Conservation (phyloP, 2,113 vertebrate genomes). For the Meleagris gallopavo region DNA sequence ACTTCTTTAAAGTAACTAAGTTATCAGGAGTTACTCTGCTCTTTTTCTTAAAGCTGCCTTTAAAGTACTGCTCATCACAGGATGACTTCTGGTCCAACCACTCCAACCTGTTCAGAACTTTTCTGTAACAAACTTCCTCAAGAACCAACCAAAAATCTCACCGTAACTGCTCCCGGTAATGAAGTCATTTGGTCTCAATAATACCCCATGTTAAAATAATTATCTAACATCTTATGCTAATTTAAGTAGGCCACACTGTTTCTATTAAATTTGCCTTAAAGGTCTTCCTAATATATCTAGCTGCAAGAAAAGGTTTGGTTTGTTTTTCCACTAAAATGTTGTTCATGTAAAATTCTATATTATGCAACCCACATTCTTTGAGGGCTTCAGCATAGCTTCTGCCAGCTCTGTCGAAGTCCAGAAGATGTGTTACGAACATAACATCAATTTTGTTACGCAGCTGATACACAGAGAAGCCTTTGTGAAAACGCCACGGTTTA, state of each 20-base stretch:
- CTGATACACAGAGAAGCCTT: neutral
- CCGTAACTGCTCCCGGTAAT: neutral
- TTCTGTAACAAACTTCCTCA: neutral
- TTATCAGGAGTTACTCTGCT: neutral
- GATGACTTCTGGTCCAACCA: accelerated
- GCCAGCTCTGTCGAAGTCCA: neutral
- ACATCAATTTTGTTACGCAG: neutral
- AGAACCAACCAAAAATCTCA: neutral
- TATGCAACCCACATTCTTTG: neutral
- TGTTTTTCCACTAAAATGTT: neutral
- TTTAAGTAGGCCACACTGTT: neutral
- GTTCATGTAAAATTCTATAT: neutral
- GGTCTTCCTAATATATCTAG: neutral
- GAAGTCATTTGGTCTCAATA: neutral
- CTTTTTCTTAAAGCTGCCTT: neutral
- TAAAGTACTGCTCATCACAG: neutral
- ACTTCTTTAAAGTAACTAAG: neutral
- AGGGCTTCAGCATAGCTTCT: neutral
- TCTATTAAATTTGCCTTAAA: constrained; percentile 7
- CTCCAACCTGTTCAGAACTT: neutral
- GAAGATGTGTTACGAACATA: neutral
- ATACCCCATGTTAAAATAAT: neutral
- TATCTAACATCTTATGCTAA: neutral
- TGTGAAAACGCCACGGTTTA: neutral
- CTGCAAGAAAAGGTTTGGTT: neutral